Conservation (phyloP, 2,888 invertebrate species). For the Tetramorium bicarinatum region DNA sequence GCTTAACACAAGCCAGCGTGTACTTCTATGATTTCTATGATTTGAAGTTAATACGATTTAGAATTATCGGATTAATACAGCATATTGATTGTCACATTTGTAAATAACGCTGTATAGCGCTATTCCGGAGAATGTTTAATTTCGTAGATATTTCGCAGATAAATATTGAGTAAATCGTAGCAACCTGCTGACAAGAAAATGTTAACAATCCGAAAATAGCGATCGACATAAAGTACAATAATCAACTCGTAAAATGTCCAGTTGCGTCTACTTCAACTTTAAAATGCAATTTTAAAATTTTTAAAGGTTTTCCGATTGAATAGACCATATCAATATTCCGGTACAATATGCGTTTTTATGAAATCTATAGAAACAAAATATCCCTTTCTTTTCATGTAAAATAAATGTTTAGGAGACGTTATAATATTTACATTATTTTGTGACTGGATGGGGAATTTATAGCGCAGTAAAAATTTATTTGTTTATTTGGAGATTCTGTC, state of each 20-base stretch:
- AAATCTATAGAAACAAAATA: not conserved
- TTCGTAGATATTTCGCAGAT: constrained; percentile 3
- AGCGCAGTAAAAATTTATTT: not conserved
- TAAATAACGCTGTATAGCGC: not conserved
- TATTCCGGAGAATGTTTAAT: not conserved
- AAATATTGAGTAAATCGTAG: constrained; percentile 10
- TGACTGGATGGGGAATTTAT: constrained; percentile 7
- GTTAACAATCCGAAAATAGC: constrained; percentile 19
- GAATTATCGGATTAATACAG: constrained; percentile 4
- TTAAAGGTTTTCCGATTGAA: not conserved
- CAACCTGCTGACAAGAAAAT: not conserved
- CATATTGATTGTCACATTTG: constrained; percentile 3
- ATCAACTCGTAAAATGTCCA: constrained; percentile 27
- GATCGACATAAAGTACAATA: not conserved
- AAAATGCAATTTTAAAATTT: not conserved
- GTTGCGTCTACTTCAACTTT: not conserved
- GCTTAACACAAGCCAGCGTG: not conserved
- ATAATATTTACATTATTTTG: not conserved
- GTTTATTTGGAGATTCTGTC: constrained; percentile 30
- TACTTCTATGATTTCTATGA: constrained; percentile 4
- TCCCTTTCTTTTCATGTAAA: not conserved
- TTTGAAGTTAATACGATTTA: constrained; percentile 31
- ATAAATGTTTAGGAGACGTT: not conserved
- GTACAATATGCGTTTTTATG: not conserved
- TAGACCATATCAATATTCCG: not conserved